These are phyloP conservation scores for Gila robusta DNA, from an alignment of 2,797 vertebrate species.

Conservation along the genomic window DNA sequence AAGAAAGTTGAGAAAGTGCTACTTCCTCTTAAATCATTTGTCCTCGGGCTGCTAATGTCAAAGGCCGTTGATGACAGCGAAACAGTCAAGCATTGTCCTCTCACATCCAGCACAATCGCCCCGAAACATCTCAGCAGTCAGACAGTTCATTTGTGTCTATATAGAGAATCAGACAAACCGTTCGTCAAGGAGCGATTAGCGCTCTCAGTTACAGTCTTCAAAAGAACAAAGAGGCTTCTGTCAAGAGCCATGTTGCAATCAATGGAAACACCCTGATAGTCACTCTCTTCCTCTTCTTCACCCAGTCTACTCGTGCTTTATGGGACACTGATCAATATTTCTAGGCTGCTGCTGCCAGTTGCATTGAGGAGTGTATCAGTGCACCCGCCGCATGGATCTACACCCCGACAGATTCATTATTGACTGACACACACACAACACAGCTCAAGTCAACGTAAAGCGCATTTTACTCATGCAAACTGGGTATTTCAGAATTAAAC, in stretches of 20 bases:
- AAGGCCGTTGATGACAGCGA: not conserved
- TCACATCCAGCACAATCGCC: not conserved
- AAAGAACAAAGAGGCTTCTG: conserved; percentile 57
- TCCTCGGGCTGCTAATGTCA: conserved; percentile 11
- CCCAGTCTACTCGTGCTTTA: conserved; percentile 51
- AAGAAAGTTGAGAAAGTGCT: not conserved
- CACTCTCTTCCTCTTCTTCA: conserved; percentile 21
- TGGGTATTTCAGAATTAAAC: not conserved
- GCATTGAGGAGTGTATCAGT: conserved; percentile 42
- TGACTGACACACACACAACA: not conserved
- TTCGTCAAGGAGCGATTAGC: conserved; percentile 54
- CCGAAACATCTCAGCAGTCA: conserved; percentile 19
- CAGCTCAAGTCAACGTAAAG: not conserved
- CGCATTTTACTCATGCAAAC: not conserved
- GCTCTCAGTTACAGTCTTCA: conserved; percentile 60
- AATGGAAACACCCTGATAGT: conserved; percentile 57
- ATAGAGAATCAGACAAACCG: conserved; percentile 55
- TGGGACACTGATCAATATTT: conserved; percentile 58
- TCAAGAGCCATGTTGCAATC: conserved; percentile 60
- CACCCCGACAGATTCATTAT: conserved; percentile 30
- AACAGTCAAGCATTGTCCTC: conserved; percentile 20
- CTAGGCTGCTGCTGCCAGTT: conserved; percentile 39
- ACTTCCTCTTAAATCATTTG: conserved; percentile 12
- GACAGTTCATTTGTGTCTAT: conserved; percentile 49
- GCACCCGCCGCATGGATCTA: conserved; percentile 30